Evolutionary conservation across 2,113 vertebrate genomes (phyloP).

Genomic region (Seriola quinqueradiata): DNA sequence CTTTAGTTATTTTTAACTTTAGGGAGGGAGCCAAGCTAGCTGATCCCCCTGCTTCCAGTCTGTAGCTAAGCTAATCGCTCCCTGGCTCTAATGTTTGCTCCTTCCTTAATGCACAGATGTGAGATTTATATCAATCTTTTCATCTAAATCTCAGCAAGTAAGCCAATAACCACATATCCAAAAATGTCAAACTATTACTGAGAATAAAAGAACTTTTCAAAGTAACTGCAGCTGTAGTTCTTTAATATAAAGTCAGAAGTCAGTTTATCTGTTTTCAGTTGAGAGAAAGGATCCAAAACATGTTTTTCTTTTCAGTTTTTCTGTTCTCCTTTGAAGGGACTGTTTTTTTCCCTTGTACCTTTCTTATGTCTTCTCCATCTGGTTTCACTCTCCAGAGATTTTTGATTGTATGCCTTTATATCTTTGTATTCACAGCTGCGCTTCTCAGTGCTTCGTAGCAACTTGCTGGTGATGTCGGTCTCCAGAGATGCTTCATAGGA

Average conservation of each 20-base stretch:
- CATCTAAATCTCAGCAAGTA: background rate
- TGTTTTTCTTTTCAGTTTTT: constrained; percentile 24
- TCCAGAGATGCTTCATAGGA: constrained; percentile 73
- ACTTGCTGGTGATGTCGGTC: constrained; percentile 61
- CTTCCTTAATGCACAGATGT: background rate
- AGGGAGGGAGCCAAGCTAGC: background rate
- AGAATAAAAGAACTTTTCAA: background rate
- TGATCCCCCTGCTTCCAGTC: background rate
- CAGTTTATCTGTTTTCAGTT: constrained; percentile 32
- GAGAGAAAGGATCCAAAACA: constrained; percentile 21
- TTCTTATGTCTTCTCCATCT: constrained; percentile 53
- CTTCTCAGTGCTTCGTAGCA: constrained; percentile 58
- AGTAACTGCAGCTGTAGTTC: constrained; percentile 3
- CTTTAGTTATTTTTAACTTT: background rate
- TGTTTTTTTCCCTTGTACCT: constrained; percentile 25
- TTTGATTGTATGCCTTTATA: constrained; percentile 69
- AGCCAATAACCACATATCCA: background rate
- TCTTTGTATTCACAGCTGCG: constrained; percentile 68
- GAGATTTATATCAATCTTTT: background rate
- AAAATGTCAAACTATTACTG: background rate
- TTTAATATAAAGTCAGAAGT: constrained; percentile 17
- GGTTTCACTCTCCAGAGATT: constrained; percentile 63
- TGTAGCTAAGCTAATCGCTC: constrained; percentile 15
- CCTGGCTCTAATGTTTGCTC: background rate
- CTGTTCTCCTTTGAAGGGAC: constrained; percentile 34